Base-by-base conservation (phyloP, 2,888 invertebrate genomes). In the Ichneumon xanthorius region DNA sequence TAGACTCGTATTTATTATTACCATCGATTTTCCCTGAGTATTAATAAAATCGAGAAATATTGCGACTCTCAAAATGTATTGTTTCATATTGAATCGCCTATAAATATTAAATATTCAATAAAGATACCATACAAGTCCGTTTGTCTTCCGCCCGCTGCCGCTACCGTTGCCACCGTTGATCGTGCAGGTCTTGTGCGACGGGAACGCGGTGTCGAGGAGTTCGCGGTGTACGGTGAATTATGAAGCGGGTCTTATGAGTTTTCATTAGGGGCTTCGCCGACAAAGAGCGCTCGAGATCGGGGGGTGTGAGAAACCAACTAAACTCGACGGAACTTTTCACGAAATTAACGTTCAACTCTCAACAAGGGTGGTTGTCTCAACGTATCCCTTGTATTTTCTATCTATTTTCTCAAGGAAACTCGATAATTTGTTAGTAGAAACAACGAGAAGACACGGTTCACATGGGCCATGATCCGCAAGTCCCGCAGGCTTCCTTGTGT, bases 261-360 rank as follows among this genome's bases (percentile, higher is more conserved):
- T 88, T 87, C 89, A 87, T 88, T 89, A 87, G 82, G 85, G 78
- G 76, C 83, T 80, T 75, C 70, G 72, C 65, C 82, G 87, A 85
- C 87, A 85, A 88, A 85, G 85, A 87, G 86, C 79, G n/a, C 30
- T 30, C 50, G 50, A 33, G 7, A 33, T 63, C 37, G 61, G 22
- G 7, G 79, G 70, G 81, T 83, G 65, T 72, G 82, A 80, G 82
- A 75, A 4, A 16, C 26, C 16, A 45, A 33, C 63, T 40, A 65
- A 84, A 76, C 68, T 76, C 55, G 58, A 55, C 45, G 65, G 4
- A 80, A 63, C 76, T 80, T 76, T 22, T 58, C 55, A 55, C 30
- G 67, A 76, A 71, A 84, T 80, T 76, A 80, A 77, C 76, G 71
- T 77, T 67, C 19, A 55, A 61, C 75, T 80, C 72, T 67, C 40